A percentile compares a stretch with the other conserved stretches of the same genome.
These are phyloP conservation scores for Myotis myotis DNA, from an alignment of 2,797 vertebrate species.

Conservation along the genomic window DNA sequence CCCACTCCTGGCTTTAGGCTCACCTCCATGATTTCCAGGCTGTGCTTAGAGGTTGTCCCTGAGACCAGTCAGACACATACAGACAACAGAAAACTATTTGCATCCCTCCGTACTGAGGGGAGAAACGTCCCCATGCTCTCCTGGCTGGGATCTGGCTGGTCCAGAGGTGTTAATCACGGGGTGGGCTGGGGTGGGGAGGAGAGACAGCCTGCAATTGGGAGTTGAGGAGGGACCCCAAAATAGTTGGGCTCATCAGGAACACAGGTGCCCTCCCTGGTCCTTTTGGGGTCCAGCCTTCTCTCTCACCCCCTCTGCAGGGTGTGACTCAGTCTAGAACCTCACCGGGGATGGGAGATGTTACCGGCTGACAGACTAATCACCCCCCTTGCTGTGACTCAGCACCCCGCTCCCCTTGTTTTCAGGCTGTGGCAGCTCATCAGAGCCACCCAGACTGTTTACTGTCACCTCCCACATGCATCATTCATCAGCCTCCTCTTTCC, in stretches of 20 bases:
- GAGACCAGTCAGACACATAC: not conserved
- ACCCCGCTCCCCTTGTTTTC: not conserved
- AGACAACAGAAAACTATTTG: not conserved
- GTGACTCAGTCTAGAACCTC: constrained; percentile 49
- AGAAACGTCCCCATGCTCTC: not conserved
- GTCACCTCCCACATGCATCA: constrained; percentile 75
- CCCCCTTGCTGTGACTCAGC: constrained; percentile 66
- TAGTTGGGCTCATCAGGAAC: not conserved
- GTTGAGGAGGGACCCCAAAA: not conserved
- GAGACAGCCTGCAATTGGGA: not conserved
- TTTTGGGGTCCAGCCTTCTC: not conserved
- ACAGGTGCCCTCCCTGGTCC: not conserved
- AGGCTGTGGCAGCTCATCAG: constrained; percentile 43
- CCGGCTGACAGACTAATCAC: constrained; percentile 57
- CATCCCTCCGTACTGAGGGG: not conserved
- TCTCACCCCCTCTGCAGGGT: not conserved
- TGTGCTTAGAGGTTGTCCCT: not conserved
- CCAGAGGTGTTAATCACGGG: not conserved
- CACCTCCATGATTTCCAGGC: not conserved
- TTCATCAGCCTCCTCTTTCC: constrained; percentile 72
- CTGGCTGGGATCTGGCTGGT: not conserved
- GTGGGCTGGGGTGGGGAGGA: not conserved
- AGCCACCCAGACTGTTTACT: constrained; percentile 70
- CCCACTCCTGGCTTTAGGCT: not conserved
- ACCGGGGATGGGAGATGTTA: not conserved